Percentiles rank a stretch among this genome's conserved stretches.
Conservation (phyloP, 2,888 invertebrate genomes). For the Nomada hirtipes region DNA sequence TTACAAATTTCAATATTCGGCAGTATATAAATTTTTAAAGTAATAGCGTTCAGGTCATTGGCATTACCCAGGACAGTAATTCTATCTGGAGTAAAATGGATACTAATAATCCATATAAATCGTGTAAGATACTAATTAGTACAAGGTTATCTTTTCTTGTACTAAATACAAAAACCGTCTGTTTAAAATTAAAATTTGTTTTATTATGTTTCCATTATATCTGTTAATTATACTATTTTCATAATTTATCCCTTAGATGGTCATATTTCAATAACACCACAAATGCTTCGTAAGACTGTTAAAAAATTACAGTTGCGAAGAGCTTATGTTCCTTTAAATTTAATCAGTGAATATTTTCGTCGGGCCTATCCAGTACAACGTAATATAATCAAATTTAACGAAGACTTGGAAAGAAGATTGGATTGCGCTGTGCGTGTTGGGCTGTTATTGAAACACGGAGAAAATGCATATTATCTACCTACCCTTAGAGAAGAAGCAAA, state of each 20-base stretch:
- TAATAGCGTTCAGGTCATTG: background rate
- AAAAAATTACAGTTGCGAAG: conserved; percentile 70
- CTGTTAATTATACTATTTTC: background rate
- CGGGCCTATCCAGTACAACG: conserved; percentile 70
- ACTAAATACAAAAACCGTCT: background rate
- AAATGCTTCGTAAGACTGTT: conserved; percentile 73
- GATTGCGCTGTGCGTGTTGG: conserved; percentile 74
- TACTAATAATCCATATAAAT: background rate
- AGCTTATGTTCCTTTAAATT: conserved; percentile 66
- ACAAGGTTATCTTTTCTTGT: background rate
- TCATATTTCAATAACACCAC: conserved; percentile 68
- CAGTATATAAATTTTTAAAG: conserved; percentile 1
- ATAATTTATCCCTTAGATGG: conserved; percentile 8
- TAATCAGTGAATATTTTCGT: conserved; percentile 72
- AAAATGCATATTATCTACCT: conserved; percentile 72
- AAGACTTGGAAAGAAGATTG: conserved; percentile 71
- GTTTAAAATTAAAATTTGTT: background rate
- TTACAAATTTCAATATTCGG: background rate
- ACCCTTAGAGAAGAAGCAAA: conserved; percentile 72
- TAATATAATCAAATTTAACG: conserved; percentile 58
- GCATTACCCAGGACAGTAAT: background rate
- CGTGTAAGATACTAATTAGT: conserved; percentile 27
- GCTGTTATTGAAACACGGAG: conserved; percentile 66
- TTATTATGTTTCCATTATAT: background rate
- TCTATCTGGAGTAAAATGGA: background rate